A percentile compares a stretch with the other conserved stretches of the same genome.
Conservation (phyloP, 1,140 invertebrate genomes). For the Leptopilina clavipes region DNA sequence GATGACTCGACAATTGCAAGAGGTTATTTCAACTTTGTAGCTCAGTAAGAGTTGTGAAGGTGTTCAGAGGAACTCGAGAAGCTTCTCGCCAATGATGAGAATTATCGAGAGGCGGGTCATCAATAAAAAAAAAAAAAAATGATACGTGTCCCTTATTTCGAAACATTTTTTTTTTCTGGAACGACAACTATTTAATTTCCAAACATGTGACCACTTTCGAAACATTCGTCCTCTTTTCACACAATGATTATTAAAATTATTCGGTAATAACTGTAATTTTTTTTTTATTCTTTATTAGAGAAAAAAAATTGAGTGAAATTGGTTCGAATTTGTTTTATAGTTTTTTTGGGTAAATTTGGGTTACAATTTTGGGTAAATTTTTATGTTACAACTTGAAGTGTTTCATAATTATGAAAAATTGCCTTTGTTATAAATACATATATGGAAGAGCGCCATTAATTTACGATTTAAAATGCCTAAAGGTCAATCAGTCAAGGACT, state of each 20-base stretch:
- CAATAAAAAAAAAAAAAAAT: conserved; percentile 18
- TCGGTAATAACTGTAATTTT: no score
- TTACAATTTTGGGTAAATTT: no score
- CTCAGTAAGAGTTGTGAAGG: background rate
- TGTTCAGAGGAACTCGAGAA: conserved; percentile 19
- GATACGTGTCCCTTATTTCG: conserved; percentile 22
- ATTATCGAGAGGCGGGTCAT: conserved; percentile 33
- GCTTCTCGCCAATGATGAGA: conserved; percentile 12
- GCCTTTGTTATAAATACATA: background rate
- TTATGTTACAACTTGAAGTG: background rate
- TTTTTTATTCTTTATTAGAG: no score
- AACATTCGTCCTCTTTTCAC: background rate
- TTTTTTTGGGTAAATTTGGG: no score
- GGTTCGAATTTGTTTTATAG: no score
- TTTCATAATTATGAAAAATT: background rate
- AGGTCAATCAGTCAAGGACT: conserved; percentile 15
- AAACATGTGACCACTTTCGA: background rate
- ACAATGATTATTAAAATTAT: background rate
- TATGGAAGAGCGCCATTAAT: background rate
- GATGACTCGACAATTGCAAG: conserved; percentile 68
- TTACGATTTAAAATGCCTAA: background rate
- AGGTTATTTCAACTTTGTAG: conserved; percentile 20
- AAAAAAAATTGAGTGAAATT: no score
- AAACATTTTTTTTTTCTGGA: conserved; percentile 15
- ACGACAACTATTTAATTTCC: conserved; percentile 20